Conservation (phyloP, 2,797 vertebrate genomes). For the Caiman crocodilus region DNA sequence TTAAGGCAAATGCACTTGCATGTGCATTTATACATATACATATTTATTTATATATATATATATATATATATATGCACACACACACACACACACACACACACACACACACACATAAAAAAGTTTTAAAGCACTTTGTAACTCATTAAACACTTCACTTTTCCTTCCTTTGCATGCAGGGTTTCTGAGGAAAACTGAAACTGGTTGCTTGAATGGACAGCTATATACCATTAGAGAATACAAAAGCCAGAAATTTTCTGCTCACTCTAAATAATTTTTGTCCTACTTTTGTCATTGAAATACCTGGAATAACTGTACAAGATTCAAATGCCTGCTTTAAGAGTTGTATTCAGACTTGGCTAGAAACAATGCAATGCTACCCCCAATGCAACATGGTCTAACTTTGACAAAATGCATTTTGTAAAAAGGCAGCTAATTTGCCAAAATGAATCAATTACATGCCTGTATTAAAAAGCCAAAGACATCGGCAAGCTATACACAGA, state of each 20-base stretch:
- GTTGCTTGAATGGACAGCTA: accelerated
- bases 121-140: not conserved
- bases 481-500: constrained; percentile 18
- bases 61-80: too few relatives aligned
- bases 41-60: too few relatives aligned
- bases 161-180: accelerated
- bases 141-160: not conserved
- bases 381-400: not conserved
- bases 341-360: not conserved
- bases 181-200: accelerated
- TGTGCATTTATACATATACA: too few relatives aligned
- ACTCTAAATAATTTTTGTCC: not conserved
- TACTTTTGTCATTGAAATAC: not conserved
- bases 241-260: not conserved
- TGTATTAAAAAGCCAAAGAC: constrained; percentile 14
- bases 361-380: accelerated
- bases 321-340: not conserved
- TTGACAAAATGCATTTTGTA: not conserved
- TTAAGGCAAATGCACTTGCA: not conserved
- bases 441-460: constrained; percentile 30
- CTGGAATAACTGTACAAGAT: not conserved
- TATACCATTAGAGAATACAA: not conserved
- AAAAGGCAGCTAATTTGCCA: not conserved
- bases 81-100: not conserved
- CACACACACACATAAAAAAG: not conserved